Conservation (phyloP, 2,113 vertebrate genomes). For the Brienomyrus longianalis region DNA sequence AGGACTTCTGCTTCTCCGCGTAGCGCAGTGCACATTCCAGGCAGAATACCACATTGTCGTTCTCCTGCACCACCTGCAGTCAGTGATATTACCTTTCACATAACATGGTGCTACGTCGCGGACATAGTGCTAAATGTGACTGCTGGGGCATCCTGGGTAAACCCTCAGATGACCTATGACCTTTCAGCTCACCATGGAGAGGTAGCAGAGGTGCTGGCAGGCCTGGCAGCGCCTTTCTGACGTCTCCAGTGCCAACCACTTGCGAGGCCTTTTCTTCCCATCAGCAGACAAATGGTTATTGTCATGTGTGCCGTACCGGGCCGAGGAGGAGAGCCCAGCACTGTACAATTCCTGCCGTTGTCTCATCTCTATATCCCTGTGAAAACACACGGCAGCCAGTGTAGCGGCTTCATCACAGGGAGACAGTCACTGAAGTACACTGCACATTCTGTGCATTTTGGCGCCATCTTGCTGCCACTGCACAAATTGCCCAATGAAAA, state of each 20-base stretch:
- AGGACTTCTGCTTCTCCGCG: slow-evolving; percentile 81
- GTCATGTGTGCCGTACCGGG: slow-evolving; percentile 73
- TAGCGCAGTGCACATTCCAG: slow-evolving; percentile 79
- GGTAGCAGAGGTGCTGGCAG: slow-evolving; percentile 80
- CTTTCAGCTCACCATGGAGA: slow-evolving; percentile 74
- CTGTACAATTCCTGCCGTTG: slow-evolving; percentile 75
- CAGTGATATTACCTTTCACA: background rate
- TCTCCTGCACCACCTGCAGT: slow-evolving; percentile 77
- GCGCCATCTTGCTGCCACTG: background rate
- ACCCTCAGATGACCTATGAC: background rate
- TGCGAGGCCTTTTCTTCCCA: slow-evolving; percentile 76
- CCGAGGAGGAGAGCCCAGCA: slow-evolving; percentile 73
- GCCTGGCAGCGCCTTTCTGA: slow-evolving; percentile 79
- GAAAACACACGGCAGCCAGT: background rate
- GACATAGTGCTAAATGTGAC: too few relatives aligned
- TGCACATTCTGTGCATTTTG: too few relatives aligned
- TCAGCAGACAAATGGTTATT: slow-evolving; percentile 54
- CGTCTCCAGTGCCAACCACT: slow-evolving; percentile 75
- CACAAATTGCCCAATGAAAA: background rate
- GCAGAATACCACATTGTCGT: slow-evolving; percentile 82
- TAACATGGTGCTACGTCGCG: background rate
- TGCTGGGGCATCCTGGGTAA: background rate
- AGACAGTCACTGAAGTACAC: background rate
- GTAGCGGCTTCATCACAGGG: background rate
- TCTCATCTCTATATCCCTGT: slow-evolving; percentile 79